A percentile compares a stretch with the other conserved stretches of the same genome.
Evolutionary conservation across 2,797 vertebrate species (phyloP).

Genomic region (Knipowitschia caucasica): DNA sequence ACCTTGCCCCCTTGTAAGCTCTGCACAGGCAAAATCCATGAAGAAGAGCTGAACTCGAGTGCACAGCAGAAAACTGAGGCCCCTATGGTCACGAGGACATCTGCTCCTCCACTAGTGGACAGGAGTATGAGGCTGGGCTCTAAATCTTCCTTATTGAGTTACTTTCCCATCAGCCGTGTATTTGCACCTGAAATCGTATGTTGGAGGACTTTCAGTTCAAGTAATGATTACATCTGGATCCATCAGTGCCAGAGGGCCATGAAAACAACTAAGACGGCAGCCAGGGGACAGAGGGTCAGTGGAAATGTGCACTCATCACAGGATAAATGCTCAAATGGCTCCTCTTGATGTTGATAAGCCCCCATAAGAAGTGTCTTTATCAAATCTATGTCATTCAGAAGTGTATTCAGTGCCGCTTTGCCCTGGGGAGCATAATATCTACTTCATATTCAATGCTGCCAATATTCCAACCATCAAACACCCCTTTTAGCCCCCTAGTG

Average conservation of each 20-base stretch:
- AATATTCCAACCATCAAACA: slow-evolving; percentile 40
- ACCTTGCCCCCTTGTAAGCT: slow-evolving; percentile 27
- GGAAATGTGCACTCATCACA: slow-evolving; percentile 33
- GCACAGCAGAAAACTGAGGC: slow-evolving; percentile 30
- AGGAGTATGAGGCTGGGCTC: no score
- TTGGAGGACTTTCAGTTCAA: slow-evolving; percentile 37
- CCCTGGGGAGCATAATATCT: slow-evolving; percentile 38
- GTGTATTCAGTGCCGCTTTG: neutral
- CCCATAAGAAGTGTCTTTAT: slow-evolving; percentile 16
- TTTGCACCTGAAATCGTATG: slow-evolving; percentile 49
- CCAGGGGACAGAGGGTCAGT: slow-evolving; percentile 30
- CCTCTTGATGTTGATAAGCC: slow-evolving; percentile 30
- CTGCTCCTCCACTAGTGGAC: no score
- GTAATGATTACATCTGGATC: slow-evolving; percentile 60
- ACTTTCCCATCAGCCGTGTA: slow-evolving; percentile 45
- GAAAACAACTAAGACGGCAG: slow-evolving; percentile 32
- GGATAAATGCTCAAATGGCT: slow-evolving; percentile 28
- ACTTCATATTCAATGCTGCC: slow-evolving; percentile 27
- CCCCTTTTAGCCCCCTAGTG: slow-evolving; percentile 10
- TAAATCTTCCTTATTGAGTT: slow-evolving; percentile 62
- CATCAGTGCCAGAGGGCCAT: slow-evolving; percentile 29
- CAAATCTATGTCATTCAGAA: slow-evolving; percentile 14
- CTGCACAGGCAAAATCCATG: slow-evolving; percentile 40
- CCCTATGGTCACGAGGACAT: slow-evolving; percentile 28
- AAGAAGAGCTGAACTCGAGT: slow-evolving; percentile 36